Evolutionary conservation across 2,797 vertebrate genomes (phyloP).

Genomic region (Sebastes trivittatus): DNA sequence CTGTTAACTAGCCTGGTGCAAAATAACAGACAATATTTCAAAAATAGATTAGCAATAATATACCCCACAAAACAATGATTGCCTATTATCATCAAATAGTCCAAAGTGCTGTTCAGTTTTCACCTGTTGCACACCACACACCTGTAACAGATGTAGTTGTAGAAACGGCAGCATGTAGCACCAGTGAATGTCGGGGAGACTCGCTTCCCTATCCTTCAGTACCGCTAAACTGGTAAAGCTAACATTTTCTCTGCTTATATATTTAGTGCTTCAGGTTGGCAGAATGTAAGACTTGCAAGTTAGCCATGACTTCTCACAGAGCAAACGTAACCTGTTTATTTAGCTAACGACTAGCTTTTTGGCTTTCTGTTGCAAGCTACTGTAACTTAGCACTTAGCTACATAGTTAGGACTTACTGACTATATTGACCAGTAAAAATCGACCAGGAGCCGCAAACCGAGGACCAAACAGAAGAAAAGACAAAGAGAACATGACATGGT

Average conservation of each 20-base stretch:
- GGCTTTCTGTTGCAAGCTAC: conserved; percentile 32
- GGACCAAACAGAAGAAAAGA: not conserved
- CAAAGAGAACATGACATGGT: not conserved
- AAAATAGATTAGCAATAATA: conserved; percentile 17
- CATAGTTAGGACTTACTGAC: conserved; percentile 15
- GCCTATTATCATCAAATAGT: conserved; percentile 11
- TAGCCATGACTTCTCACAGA: not conserved
- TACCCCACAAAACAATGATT: conserved; percentile 15
- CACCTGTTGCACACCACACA: conserved; percentile 20
- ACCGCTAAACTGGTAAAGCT: conserved; percentile 6
- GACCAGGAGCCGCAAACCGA: not conserved
- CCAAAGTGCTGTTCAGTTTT: conserved; percentile 34
- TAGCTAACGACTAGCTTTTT: not conserved
- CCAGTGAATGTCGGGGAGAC: conserved; percentile 29
- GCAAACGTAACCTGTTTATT: not conserved
- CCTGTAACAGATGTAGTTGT: conserved; percentile 27
- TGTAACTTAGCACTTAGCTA: conserved; percentile 24
- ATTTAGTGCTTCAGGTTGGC: not conserved
- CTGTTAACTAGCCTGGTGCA: conserved; percentile 31
- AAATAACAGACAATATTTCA: conserved; percentile 27
- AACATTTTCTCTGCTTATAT: not conserved
- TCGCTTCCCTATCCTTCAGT: not conserved
- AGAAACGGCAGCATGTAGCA: conserved; percentile 47
- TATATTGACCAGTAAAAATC: conserved; percentile 10
- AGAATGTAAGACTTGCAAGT: conserved; percentile 16